phyloP scores from a whole-genome alignment of 2,113 vertebrate genomes.

The Illadopsis cleaveri region DNA sequence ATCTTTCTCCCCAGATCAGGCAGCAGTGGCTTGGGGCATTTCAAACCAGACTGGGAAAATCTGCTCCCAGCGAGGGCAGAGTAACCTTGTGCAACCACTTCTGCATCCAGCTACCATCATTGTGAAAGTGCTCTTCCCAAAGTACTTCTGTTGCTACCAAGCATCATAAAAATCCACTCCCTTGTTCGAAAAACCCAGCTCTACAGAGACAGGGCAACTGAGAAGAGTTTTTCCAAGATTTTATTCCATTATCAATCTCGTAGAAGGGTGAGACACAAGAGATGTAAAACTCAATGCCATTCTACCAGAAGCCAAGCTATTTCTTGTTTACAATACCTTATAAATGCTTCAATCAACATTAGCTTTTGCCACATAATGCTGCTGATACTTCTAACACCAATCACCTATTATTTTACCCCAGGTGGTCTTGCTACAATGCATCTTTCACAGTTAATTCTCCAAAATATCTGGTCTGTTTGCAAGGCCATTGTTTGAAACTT shows the following conservation, averaged over 20 bases:
- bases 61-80: background rate
- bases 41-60: background rate
- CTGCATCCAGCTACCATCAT: background rate
- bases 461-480: background rate
- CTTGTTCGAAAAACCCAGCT: background rate
- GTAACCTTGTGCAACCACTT: background rate
- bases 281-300: background rate
- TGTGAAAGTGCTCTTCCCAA: accelerated
- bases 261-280: background rate
- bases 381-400: background rate
- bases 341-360: background rate
- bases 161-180: accelerated
- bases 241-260: background rate
- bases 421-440: background rate
- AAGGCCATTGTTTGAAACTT: background rate
- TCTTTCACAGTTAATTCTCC: background rate
- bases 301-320: background rate
- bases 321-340: background rate
- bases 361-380: background rate
- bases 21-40: background rate
- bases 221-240: background rate
- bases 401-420: background rate
- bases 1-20: background rate
- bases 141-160: accelerated
- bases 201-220: background rate